Evolutionary conservation across 2,113 vertebrate species (phyloP), one percentile per base, ranked within the genome.

Genomic region (Helogale parvula): DNA sequence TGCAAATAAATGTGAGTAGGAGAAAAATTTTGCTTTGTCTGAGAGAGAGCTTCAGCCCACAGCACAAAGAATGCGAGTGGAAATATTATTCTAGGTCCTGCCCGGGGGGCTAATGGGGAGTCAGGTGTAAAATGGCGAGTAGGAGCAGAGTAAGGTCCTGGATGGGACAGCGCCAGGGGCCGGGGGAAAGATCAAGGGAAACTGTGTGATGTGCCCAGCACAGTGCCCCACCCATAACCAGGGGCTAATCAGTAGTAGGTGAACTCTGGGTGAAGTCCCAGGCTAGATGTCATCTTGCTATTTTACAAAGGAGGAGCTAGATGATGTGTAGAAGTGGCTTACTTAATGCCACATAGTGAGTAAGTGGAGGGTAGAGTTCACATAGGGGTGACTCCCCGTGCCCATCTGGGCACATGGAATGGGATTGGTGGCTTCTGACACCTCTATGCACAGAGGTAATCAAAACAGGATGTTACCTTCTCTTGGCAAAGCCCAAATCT

Each of bases 211-310:
- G 1, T 1, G 2, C 35, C 29, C 60, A 69, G 80, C 9, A 60
- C 41, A 19, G 21, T 16, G 31, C 35, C 25, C 63, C 1, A 1
- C 0, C 1, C 15, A 7, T 41, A 31, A 52, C 0, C 4, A 47
- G 72, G 38, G 38, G 66, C 14, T n/a, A 29, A 68, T 7, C 68
- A 88, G 17, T 1, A 5, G 17, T 79, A 11, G 1, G 17, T 63
- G 47, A 81, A 92, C 82, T 69, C 50, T 76, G n/a, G 47, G 13
- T 15, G 82, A 29, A 69, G 65, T 57, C 52, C 25, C 54, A 74
- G 45, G 6, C 5, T 25, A 27, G n/a, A 33, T 27, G 6, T 92
- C 27, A 5, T 25, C 66, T 72, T 87, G 69, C 19, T 79, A 11
- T 60, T 88, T 86, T 76, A 27, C 17, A 93, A 94, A 92, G 0